phyloP scores from a whole-genome alignment of 2,113 vertebrate species.

The Pachycephala philippinensis region DNA sequence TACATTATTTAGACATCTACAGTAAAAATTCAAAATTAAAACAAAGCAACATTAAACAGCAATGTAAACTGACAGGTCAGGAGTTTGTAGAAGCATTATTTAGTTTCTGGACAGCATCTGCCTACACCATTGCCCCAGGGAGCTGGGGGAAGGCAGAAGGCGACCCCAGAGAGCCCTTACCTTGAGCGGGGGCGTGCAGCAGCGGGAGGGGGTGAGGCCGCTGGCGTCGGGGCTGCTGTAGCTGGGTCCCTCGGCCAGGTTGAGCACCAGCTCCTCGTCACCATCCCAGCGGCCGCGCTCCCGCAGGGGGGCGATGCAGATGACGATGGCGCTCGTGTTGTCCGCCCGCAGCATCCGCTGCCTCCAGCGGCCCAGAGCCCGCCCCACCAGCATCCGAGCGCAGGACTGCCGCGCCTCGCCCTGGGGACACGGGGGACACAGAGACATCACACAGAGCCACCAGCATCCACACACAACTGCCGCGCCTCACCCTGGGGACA shows the following conservation, averaged over 20 bases:
- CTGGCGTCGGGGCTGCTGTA: conserved; percentile 74
- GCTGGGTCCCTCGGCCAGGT: conserved; percentile 82
- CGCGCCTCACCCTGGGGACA: not conserved
- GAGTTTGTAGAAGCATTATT: rapidly evolving
- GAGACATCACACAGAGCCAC: too few species aligned
- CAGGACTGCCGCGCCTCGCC: conserved; percentile 88
- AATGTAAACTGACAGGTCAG: rapidly evolving
- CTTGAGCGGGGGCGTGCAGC: conserved; percentile 81
- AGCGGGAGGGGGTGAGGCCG: conserved; percentile 73
- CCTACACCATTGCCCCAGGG: not conserved
- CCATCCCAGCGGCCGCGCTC: conserved; percentile 72
- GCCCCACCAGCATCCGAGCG: conserved; percentile 88
- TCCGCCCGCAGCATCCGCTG: conserved; percentile 96
- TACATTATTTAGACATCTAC: rapidly evolving
- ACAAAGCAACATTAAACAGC: rapidly evolving
- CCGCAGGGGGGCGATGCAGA: conserved; percentile 82
- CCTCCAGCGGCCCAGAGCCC: conserved; percentile 90
- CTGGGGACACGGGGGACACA: not conserved
- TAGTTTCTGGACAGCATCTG: not conserved
- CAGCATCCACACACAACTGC: not conserved
- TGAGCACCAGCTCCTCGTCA: conserved; percentile 86
- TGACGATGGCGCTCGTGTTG: conserved; percentile 95
- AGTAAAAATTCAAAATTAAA: not conserved
- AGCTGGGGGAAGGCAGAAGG: not conserved
- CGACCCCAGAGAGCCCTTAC: conserved; percentile 26